Conservation (phyloP, 2,888 invertebrate genomes). For the Nomada fabriciana region DNA sequence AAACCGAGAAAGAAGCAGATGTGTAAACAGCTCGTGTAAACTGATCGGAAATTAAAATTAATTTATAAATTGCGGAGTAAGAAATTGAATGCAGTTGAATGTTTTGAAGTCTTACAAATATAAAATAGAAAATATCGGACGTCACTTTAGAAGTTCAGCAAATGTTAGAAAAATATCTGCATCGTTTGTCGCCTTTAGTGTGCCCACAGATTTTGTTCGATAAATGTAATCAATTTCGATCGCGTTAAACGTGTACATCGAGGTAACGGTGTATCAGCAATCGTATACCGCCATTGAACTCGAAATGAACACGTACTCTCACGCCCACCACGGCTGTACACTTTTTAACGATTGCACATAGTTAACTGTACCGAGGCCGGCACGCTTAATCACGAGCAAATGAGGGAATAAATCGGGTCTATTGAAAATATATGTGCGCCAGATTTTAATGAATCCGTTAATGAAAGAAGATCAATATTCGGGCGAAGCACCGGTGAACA, state of each 20-base stretch:
- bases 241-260: constrained; percentile 23
- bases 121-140: no score
- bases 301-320: constrained; percentile 27
- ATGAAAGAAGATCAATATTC: constrained; percentile 45
- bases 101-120: no score
- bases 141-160: no score
- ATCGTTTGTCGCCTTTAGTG: neutral
- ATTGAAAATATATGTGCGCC: constrained; percentile 25
- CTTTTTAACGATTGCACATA: constrained; percentile 8
- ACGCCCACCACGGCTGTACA: neutral
- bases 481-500: neutral
- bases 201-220: neutral
- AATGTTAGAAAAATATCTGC: constrained; percentile 1
- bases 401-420: constrained; percentile 48
- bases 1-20: no score
- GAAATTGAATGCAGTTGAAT: no score
- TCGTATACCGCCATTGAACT: constrained; percentile 17
- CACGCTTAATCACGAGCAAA: constrained; percentile 44
- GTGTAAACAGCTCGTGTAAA: no score
- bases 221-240: constrained; percentile 22
- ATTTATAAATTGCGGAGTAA: no score
- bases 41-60: no score
- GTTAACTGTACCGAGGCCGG: constrained; percentile 9
- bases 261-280: constrained; percentile 20
- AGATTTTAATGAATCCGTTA: constrained; percentile 37